phyloP scores from a whole-genome alignment of 92 coral and sea anemone genomes.

The Nematostella vectensis region DNA sequence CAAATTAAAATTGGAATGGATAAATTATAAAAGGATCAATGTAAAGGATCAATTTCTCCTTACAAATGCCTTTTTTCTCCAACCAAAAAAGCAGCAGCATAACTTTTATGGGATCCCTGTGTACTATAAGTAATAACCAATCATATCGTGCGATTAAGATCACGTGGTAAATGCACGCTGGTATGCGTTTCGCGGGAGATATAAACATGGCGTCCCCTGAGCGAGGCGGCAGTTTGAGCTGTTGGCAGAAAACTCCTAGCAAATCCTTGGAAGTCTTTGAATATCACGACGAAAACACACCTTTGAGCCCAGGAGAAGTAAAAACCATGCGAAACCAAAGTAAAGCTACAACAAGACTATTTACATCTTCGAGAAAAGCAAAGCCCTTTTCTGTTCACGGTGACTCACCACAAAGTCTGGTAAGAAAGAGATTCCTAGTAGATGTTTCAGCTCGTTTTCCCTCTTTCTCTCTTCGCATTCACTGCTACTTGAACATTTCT shows the following conservation, averaged over 20 bases:
- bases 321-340: constrained; percentile 84
- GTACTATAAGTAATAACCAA: neutral
- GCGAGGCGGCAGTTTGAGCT: constrained; percentile 23
- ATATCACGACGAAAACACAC: constrained; percentile 47
- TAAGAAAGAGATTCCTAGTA: no score
- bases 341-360: constrained; percentile 48
- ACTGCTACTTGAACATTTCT: no score
- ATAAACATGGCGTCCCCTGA: constrained; percentile 77
- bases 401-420: no score
- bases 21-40: no score
- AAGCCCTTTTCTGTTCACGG: constrained; percentile 44
- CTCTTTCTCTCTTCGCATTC: no score
- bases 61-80: no score
- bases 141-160: constrained; percentile 1
- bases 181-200: constrained; percentile 59
- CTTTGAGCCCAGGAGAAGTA: constrained; percentile 57
- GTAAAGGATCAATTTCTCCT: no score
- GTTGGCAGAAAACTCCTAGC: no score
- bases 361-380: constrained; percentile 63
- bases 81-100: no score
- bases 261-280: constrained; percentile 10
- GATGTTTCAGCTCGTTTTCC: no score
- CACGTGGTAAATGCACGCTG: constrained; percentile 72
- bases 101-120: constrained; percentile 14
- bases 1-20: no score